phyloP scores from a whole-genome alignment of 2,113 vertebrate genomes.

The Antigone vipio region DNA sequence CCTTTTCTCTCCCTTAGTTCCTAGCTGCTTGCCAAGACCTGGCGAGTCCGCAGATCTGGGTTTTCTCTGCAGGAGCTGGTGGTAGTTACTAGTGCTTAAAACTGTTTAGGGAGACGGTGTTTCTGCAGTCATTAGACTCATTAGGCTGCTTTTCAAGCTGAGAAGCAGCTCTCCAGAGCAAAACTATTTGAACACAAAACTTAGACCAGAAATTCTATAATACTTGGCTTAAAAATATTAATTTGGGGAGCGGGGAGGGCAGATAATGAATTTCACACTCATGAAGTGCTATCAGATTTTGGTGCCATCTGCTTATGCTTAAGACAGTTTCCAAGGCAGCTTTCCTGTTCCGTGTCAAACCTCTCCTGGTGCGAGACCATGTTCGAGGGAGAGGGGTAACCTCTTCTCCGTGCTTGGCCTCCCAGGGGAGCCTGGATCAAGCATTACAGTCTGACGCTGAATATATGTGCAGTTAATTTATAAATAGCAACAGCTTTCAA shows the following conservation, averaged over 20 bases:
- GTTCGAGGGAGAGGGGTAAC: not conserved
- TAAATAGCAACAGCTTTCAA: not conserved
- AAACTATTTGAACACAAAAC: not conserved
- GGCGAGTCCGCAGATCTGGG: not conserved
- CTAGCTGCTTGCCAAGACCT: not conserved
- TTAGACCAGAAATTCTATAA: not conserved
- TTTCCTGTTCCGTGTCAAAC: not conserved
- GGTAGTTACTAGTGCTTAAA: not conserved
- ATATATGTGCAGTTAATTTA: not conserved
- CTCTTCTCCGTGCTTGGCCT: not conserved
- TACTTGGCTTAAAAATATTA: constrained; percentile 11
- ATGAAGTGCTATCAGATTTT: not conserved
- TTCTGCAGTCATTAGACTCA: not conserved
- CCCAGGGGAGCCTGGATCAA: not conserved
- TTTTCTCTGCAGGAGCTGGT: not conserved
- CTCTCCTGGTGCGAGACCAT: not conserved
- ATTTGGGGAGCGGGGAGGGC: not conserved
- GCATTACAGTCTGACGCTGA: constrained; percentile 23
- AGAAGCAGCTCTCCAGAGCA: not conserved
- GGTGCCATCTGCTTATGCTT: constrained; percentile 47
- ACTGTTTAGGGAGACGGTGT: accelerated
- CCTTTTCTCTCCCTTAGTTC: not conserved
- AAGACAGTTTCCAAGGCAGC: not conserved
- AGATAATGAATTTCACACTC: constrained; percentile 56
- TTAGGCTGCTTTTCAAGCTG: not conserved